Percentiles rank a stretch among this genome's conserved stretches.
These are phyloP conservation scores for Helobdella robusta DNA, from an alignment of 2,888 invertebrate genomes.

Conservation along the genomic window DNA sequence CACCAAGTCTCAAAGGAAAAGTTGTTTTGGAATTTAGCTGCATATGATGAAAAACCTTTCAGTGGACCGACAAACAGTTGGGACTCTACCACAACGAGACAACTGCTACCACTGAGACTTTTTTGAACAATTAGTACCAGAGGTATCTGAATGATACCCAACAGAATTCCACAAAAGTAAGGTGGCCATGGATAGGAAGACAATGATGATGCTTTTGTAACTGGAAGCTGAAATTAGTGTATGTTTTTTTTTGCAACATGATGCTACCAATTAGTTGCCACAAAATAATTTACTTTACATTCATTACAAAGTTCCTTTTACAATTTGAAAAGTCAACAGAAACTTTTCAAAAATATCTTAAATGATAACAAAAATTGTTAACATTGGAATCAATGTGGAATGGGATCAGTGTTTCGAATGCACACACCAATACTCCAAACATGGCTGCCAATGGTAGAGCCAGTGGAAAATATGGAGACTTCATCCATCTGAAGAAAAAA, in stretches of 20 bases:
- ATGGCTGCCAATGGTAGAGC: slow-evolving; percentile 35
- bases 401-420: slow-evolving; percentile 35
- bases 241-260: too few species aligned
- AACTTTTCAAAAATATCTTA: neutral
- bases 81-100: slow-evolving; percentile 35
- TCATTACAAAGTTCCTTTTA: too few species aligned
- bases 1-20: too few species aligned
- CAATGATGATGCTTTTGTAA: slow-evolving; percentile 5
- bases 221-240: too few species aligned
- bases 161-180: slow-evolving; percentile 34
- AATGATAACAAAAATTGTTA: neutral
- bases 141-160: slow-evolving; percentile 38
- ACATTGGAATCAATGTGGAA: slow-evolving; percentile 31
- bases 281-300: too few species aligned
- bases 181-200: slow-evolving; percentile 36
- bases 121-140: slow-evolving; percentile 35
- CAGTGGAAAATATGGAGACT: slow-evolving; percentile 34
- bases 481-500: slow-evolving; percentile 30
- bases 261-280: too few species aligned
- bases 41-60: slow-evolving; percentile 33
- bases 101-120: slow-evolving; percentile 37
- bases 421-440: slow-evolving; percentile 35
- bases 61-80: slow-evolving; percentile 35
- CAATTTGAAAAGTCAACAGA: too few species aligned
- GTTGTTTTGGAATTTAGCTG: slow-evolving; percentile 31